Evolutionary conservation across 92 coral and sea anemone genomes (phyloP).

Genomic region (Paragorgia papillata): DNA sequence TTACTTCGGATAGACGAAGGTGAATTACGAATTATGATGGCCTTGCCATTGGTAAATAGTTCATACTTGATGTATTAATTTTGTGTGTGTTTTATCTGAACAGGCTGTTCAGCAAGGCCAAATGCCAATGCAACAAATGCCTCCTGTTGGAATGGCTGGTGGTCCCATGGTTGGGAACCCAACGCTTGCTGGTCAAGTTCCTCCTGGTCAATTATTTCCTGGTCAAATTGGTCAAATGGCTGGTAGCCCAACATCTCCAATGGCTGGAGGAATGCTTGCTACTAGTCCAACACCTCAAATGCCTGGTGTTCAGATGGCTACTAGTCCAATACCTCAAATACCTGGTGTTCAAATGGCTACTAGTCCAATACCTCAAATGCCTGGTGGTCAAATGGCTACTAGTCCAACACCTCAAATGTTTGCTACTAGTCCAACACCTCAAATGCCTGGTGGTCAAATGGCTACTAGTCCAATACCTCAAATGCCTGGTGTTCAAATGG

Average conservation of each 20-base stretch:
- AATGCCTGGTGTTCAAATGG: conserved; percentile 3
- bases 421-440: not conserved
- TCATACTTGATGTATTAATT: too few relatives aligned
- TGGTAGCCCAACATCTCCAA: not conserved
- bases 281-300: not conserved
- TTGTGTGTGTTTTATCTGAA: too few relatives aligned
- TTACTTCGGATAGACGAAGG: too few relatives aligned
- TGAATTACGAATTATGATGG: too few relatives aligned
- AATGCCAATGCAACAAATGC: not conserved
- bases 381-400: not conserved
- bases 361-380: not conserved
- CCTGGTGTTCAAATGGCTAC: conserved; percentile 2
- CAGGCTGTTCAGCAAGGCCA: conserved; percentile 3
- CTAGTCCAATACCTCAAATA: not conserved
- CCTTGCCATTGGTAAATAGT: too few relatives aligned
- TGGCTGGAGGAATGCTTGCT: not conserved
- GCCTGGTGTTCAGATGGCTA: not conserved
- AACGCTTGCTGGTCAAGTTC: not conserved
- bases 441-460: conserved; percentile 11
- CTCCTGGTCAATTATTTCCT: not conserved
- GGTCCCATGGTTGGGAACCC: conserved; percentile 11
- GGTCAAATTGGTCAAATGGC: conserved; percentile 11
- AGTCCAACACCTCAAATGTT: not conserved
- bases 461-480: not conserved
- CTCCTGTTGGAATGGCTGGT: conserved; percentile 7